Evolutionary conservation across 1,140 invertebrate genomes (phyloP), one percentile per base, ranked within the genome.

Genomic region (Trichomalopsis sarcophagae): DNA sequence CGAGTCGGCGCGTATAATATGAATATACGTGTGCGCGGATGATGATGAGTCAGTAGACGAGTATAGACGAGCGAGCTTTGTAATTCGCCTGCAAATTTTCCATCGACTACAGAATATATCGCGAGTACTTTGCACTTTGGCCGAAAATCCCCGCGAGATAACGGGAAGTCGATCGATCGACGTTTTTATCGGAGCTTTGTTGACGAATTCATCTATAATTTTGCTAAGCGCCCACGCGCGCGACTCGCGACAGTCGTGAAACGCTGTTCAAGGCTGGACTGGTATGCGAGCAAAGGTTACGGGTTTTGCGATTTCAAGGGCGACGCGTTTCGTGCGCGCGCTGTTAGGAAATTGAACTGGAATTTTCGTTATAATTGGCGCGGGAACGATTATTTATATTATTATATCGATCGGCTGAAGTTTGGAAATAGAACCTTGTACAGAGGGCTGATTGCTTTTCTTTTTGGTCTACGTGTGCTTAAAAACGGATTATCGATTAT

Each of bases 111-210:
- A 50, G 4, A 76, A 6, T 11, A 47, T 76, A 44, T 4, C 68
- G 17, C 73, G 73, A 75, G 36, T 47, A 50, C 44, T 76, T 76
- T 76, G 40, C 21, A 76, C 74, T 76, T 50, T 76, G 74, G n/a
- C n/a, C 74, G 74, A 76, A 76, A 76, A 76, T 40, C n/a, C 40
- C 74, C 44, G 7, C 74, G 27, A 30, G 73, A 75, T 75, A 75
- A 75, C 73, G 36, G 17, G 11, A 30, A 1, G 10, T 30, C 68
- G 10, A n/a, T 66, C 62, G 62, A 21, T 21, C 40, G 7, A 44
- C 6, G 40, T 44, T 44, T 44, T 44, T 44, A 44, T 44, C 40
- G 40, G 1, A 0, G 40, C 40, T 44, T 44, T 44, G 40, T 44
- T 44, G 40, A 44, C 40, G 9, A 44, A 44, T 44, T 0, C 9